Evolutionary conservation across 2,113 vertebrate species (phyloP).

Genomic region (Aldabrachelys gigantea): DNA sequence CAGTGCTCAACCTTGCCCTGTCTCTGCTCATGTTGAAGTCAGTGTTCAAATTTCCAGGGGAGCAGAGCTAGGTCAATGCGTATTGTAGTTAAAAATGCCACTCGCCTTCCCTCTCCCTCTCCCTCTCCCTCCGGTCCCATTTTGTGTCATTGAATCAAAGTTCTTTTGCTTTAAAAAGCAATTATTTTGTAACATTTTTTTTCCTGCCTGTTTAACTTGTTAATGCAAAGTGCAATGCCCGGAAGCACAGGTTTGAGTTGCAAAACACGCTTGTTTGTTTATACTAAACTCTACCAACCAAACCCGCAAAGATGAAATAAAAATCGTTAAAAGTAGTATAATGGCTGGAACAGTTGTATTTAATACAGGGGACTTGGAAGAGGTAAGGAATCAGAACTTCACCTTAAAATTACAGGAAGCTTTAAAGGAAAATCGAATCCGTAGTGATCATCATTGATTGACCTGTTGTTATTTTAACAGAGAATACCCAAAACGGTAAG

Average conservation of each 20-base stretch:
- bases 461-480: not conserved
- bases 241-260: not conserved
- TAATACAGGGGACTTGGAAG: not conserved
- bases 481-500: not conserved
- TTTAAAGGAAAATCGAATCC: not conserved
- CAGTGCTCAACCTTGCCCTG: not conserved
- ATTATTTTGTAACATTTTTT: not conserved
- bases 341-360: not conserved
- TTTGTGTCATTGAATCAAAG: not conserved
- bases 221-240: not conserved
- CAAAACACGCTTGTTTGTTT: not conserved
- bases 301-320: not conserved
- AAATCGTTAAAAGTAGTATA: not conserved
- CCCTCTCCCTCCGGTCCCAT: not conserved
- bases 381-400: not conserved
- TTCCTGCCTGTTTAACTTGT: not conserved
- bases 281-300: not conserved
- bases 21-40: not conserved
- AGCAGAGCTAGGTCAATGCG: not conserved
- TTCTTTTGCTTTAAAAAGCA: not conserved
- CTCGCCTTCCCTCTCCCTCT: not conserved
- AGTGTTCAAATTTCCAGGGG: not conserved
- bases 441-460: not conserved
- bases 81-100: not conserved
- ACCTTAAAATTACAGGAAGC: not conserved